Evolutionary conservation across 2,113 vertebrate species (phyloP).

Genomic region (Mastomys natalensis): DNA sequence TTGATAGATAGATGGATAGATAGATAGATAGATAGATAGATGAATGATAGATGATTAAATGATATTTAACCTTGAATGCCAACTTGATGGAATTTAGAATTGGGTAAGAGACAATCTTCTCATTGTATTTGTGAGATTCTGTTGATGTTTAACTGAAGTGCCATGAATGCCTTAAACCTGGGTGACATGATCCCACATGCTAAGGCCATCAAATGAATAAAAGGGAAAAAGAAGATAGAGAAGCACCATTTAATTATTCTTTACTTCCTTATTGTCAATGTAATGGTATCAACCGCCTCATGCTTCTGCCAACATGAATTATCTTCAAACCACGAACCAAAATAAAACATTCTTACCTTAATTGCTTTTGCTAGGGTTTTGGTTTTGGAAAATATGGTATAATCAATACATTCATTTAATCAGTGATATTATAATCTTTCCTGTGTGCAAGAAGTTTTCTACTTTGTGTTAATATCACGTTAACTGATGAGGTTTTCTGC

Average conservation of each 20-base stretch:
- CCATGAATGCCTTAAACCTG: neutral
- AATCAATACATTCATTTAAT: neutral
- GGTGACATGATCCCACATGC: neutral
- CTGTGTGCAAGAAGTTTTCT: neutral
- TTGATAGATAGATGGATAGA: no score
- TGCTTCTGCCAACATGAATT: neutral
- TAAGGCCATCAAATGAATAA: neutral
- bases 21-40: no score
- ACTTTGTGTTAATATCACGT: neutral
- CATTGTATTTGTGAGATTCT: neutral
- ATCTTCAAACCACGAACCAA: neutral
- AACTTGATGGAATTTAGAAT: neutral
- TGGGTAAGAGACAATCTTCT: fast-evolving
- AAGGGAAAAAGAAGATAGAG: fast-evolving
- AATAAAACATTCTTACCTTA: neutral
- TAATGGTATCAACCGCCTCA: fast-evolving
- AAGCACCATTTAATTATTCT: neutral
- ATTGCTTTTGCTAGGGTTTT: neutral
- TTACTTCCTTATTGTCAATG: neutral
- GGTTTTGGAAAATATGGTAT: no score
- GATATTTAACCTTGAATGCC: neutral
- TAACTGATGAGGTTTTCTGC: neutral
- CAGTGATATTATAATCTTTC: no score
- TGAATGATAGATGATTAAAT: neutral
- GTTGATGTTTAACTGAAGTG: neutral